Conservation (phyloP, 2,113 vertebrate species). For the Numida meleagris region DNA sequence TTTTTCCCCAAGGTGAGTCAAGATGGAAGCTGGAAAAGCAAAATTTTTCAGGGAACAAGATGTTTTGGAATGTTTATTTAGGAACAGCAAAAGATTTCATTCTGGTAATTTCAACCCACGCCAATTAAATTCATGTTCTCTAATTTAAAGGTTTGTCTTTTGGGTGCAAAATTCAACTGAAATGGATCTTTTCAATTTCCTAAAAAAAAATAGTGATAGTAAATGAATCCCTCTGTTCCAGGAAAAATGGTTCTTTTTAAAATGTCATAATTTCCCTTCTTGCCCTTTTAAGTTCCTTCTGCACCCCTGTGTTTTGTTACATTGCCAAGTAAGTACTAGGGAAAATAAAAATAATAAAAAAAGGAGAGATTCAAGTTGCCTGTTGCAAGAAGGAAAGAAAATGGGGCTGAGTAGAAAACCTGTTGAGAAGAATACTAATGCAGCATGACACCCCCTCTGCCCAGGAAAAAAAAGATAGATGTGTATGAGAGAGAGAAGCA, state of each 20-base stretch:
- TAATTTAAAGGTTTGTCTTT: not conserved
- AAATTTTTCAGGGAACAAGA: not conserved
- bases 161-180: not conserved
- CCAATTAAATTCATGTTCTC: not conserved
- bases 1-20: not conserved
- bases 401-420: not conserved
- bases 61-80: not conserved
- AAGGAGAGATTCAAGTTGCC: not conserved
- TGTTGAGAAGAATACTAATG: slow-evolving; percentile 44
- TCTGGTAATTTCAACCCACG: not conserved
- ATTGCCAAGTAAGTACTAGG: not conserved
- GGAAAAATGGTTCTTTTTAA: not conserved
- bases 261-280: not conserved
- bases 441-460: not conserved
- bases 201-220: not conserved
- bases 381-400: not conserved
- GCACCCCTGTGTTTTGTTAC: not conserved
- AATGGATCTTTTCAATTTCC: not conserved
- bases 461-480: slow-evolving; percentile 29
- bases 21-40: not conserved
- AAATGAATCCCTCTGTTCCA: not conserved
- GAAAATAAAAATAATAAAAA: not conserved
- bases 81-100: not conserved
- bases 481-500: slow-evolving; percentile 29
- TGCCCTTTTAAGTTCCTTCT: not conserved